A percentile compares a stretch with the other conserved stretches of the same genome.
Evolutionary conservation across 2,797 vertebrate species (phyloP).

Genomic region (Petrocephalus sullivani): DNA sequence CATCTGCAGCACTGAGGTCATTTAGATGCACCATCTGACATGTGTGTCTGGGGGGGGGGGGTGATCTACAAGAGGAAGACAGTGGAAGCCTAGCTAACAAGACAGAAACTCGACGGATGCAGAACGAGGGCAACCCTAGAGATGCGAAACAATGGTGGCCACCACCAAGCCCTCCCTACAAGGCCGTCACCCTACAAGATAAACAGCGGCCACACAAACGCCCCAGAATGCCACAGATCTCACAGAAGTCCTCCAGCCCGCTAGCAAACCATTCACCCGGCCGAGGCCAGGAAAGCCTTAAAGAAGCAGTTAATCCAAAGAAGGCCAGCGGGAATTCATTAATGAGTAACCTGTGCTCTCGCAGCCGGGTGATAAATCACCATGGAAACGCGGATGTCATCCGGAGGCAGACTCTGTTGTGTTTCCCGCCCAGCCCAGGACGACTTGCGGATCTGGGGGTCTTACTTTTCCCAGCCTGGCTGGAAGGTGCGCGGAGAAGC

Average conservation of each 20-base stretch:
- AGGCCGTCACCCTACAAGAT: not conserved
- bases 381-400: not conserved
- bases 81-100: not conserved
- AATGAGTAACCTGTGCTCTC: not conserved
- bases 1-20: not conserved
- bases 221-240: not conserved
- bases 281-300: not conserved
- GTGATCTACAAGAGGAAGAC: not conserved
- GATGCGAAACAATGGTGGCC: not conserved
- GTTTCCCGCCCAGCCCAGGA: not conserved
- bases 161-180: not conserved
- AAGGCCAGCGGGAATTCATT: constrained; percentile 10
- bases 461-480: not conserved
- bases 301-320: constrained; percentile 12
- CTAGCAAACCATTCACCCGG: not conserved
- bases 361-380: not conserved
- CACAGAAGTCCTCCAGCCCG: not conserved
- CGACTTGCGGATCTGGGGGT: not conserved
- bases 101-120: not conserved
- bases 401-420: not conserved
- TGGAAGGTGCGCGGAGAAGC: constrained; percentile 33
- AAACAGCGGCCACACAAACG: not conserved
- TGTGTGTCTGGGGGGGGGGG: not conserved
- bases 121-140: not conserved
- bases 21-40: not conserved